Base-by-base conservation (phyloP, 2,888 invertebrate genomes). In the Melanargia galathea region DNA sequence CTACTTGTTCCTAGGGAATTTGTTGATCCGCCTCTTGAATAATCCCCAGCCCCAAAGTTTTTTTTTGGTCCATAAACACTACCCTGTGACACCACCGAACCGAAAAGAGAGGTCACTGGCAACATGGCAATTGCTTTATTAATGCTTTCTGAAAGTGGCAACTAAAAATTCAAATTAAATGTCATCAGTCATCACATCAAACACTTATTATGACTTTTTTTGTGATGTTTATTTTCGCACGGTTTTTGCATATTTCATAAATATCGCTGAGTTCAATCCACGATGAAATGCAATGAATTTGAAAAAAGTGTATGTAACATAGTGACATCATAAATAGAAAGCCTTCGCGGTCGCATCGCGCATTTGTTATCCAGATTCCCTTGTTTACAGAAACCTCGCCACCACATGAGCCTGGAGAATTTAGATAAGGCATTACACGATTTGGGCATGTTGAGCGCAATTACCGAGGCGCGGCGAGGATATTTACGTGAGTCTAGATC, bases 351-450 rank as follows among this genome's bases (percentile, higher is more conserved):
- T 48, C 38, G 33, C 56, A 54, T 48, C 49, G n/a, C 43, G 24
- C 48, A 60, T 64, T 57, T 66, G 35, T 66, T 55, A 63, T 63
- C 33, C 46, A 11, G 46, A 52, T 77, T 82, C 76, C 80, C 76
- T 84, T 85, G 82, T 84, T 86, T 82, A 79, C 86, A 85, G 88
- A 87, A 82, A 79, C 73, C 85, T 81, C 84, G 77, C 77, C 84
- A 71, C 71, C 80, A 87, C 82, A 89, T 85, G 84, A 89, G 89
- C 79, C 76, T 93, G 73, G 90, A 91, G 70, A 92, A 92, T 78
- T 85, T 93, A 79, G 93, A 93, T 82, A 89, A 86, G 75, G 93
- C 93, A 48, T 82, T 93, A 69, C 92, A 93, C 76, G 93, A 93
- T 72, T 79, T 93, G 71, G 93, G 93, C 60, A 93, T 93, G 93